Base-by-base conservation (phyloP, 92 coral and sea anemone genomes). In the Epizoanthus illoricatus region DNA sequence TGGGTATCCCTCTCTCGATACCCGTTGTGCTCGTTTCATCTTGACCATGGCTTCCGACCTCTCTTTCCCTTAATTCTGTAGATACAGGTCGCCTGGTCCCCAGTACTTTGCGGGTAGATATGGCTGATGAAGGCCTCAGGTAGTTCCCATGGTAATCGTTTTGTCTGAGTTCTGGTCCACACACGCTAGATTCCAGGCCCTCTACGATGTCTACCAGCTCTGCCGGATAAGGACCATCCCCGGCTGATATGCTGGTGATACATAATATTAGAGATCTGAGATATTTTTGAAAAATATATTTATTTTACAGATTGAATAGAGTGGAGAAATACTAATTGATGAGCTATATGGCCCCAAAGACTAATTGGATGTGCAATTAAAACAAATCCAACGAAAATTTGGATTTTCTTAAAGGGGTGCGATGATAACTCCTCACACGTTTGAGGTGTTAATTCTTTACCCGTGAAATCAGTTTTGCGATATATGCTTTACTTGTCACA, bases 151-250 rank as follows among this genome's bases (percentile, higher is more conserved):
- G 61, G 71, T 62, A 62, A 13, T 41, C 59, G 40, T 41, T 61
- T 63, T 78, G 82, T 12, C 58, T 63, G 2, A 62, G 7, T 18
- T 43, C 82, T 4, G 71, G 71, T 12, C 67, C 13, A 63, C 20
- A 19, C 59, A 13, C 60, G 45, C n/a, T 62, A 62, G 23, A 17
- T n/a, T 78, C 82, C 21, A 78, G 71, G 52, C 65, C 82, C 43
- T 78, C 60, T 41, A 78, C 82, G 2, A 78, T 78, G 20, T 62
- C 47, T n/a, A 42, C 71, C 18, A 78, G 82, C 21, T 40, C 65
- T 7, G 43, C 41, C 16, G 82, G 82, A 39, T 78, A 78, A 78
- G 8, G 49, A 49, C 71, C 5, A 19, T 24, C 20, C 58, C 82
- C 16, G 12, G n/a, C 28, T 4, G 71, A 41, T 59, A 57, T 21